A percentile compares a stretch with the other conserved stretches of the same genome.
These are phyloP conservation scores for Pammene aurita DNA, from an alignment of 2,888 invertebrate genomes.

Conservation along the genomic window DNA sequence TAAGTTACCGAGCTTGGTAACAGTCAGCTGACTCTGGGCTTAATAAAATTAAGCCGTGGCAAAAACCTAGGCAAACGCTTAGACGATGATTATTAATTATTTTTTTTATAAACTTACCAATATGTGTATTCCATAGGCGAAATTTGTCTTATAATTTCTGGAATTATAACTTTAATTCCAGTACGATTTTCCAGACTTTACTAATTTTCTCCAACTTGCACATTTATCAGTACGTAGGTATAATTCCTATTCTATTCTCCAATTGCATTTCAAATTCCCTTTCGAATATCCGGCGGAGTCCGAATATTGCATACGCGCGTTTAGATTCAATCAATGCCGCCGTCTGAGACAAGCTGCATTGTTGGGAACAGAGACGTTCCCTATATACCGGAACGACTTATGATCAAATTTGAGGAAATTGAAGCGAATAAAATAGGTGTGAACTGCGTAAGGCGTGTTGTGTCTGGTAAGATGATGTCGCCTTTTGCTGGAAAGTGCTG, in stretches of 20 bases:
- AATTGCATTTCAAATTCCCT: constrained; percentile 20
- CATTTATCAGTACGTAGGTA: neutral
- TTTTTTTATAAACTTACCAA: too few species aligned
- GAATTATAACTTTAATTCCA: too few species aligned
- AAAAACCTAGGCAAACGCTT: too few species aligned
- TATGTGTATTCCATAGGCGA: too few species aligned
- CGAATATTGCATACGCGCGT: constrained; percentile 34
- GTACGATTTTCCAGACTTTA: neutral
- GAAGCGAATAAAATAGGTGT: neutral
- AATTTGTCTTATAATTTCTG: too few species aligned
- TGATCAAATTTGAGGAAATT: neutral
- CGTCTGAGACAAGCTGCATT: constrained; percentile 41
- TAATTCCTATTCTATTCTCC: constrained; percentile 12
- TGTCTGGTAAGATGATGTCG: too few species aligned
- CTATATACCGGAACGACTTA: neutral
- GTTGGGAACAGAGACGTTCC: constrained; percentile 26
- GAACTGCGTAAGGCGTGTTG: too few species aligned
- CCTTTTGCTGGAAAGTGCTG: too few species aligned
- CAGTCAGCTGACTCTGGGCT: too few species aligned
- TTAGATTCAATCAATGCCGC: constrained; percentile 39
- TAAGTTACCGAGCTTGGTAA: too few species aligned
- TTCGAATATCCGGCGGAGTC: constrained; percentile 13
- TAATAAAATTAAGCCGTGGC: too few species aligned
- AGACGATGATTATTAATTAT: too few species aligned
- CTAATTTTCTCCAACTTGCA: neutral